These are phyloP conservation scores for Triplophysa siluroides DNA, from an alignment of 2,113 vertebrate species.

Conservation along the genomic window DNA sequence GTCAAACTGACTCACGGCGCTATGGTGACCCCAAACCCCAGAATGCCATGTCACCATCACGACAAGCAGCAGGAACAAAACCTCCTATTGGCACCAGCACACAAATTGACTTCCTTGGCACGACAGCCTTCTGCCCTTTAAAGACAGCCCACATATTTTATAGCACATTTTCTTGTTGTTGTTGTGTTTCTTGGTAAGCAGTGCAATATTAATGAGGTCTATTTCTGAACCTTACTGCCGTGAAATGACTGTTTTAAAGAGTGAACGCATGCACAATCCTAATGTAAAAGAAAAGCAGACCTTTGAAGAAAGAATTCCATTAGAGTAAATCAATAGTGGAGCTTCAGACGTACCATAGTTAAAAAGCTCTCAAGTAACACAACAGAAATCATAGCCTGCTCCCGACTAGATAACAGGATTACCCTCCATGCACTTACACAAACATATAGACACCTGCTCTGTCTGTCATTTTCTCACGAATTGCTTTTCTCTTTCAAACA, in stretches of 20 bases:
- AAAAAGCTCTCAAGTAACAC: slow-evolving; percentile 28
- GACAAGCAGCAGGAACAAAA: slow-evolving; percentile 7
- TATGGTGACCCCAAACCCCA: slow-evolving; percentile 34
- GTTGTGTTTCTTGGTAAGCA: not conserved
- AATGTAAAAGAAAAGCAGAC: slow-evolving; percentile 6
- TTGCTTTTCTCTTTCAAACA: not conserved
- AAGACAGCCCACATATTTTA: slow-evolving; percentile 11
- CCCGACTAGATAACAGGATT: slow-evolving; percentile 30
- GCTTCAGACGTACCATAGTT: slow-evolving; percentile 7
- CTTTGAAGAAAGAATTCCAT: slow-evolving; percentile 25
- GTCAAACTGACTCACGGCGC: slow-evolving; percentile 34
- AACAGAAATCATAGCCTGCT: slow-evolving; percentile 26
- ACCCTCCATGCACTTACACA: slow-evolving; percentile 26
- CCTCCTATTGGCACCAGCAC: slow-evolving; percentile 24
- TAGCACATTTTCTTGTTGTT: not conserved
- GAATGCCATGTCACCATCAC: slow-evolving; percentile 27
- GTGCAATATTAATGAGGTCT: slow-evolving; percentile 24
- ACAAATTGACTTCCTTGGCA: not conserved
- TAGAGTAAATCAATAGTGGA: slow-evolving; percentile 35
- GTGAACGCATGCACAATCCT: not conserved
- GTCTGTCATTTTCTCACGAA: not conserved
- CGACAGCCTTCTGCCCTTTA: slow-evolving; percentile 24
- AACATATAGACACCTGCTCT: not conserved
- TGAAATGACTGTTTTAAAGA: slow-evolving; percentile 2
- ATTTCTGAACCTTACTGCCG: slow-evolving; percentile 5